These are phyloP conservation scores for Anguilla marmorata DNA, from an alignment of 2,797 vertebrate genomes.

Conservation along the genomic window DNA sequence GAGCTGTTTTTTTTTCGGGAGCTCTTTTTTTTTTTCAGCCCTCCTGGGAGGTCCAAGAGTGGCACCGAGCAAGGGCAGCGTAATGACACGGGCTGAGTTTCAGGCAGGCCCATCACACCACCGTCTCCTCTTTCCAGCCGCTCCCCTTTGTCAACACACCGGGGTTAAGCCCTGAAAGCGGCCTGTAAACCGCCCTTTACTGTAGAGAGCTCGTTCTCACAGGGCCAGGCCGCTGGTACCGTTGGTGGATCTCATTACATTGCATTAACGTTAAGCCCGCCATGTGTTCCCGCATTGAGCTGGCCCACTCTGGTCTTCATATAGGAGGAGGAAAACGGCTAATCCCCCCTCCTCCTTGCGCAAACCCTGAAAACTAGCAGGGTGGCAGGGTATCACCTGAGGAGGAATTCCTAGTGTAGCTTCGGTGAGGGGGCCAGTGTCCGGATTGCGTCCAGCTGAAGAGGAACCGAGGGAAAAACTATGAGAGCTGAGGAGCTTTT, in stretches of 20 bases:
- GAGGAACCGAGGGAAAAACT: neutral
- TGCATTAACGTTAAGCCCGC: conserved; percentile 53
- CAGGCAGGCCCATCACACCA: conserved; percentile 49
- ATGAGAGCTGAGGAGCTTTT: neutral
- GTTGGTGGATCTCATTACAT: conserved; percentile 62
- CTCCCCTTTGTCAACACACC: conserved; percentile 26
- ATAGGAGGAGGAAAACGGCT: conserved; percentile 52
- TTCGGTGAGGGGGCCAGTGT: neutral
- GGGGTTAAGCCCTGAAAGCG: conserved; percentile 25
- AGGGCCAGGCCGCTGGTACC: conserved; percentile 33
- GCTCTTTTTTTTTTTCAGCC: neutral
- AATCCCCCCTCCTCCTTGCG: conserved; percentile 38
- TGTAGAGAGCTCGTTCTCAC: conserved; percentile 58
- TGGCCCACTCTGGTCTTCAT: conserved; percentile 49
- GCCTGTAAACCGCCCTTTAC: conserved; percentile 53
- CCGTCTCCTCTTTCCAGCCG: conserved; percentile 63
- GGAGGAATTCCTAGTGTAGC: conserved; percentile 9
- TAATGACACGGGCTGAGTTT: conserved; percentile 49
- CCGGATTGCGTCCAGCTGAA: neutral
- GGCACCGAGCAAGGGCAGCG: conserved; percentile 1
- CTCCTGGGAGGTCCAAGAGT: conserved; percentile 32
- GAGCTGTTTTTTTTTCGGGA: conserved; percentile 17
- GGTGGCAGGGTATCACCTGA: conserved; percentile 48
- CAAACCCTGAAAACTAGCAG: conserved; percentile 36
- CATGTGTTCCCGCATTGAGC: conserved; percentile 58